phyloP scores from a whole-genome alignment of 1,140 invertebrate species.

The Camponotus vicinus region DNA sequence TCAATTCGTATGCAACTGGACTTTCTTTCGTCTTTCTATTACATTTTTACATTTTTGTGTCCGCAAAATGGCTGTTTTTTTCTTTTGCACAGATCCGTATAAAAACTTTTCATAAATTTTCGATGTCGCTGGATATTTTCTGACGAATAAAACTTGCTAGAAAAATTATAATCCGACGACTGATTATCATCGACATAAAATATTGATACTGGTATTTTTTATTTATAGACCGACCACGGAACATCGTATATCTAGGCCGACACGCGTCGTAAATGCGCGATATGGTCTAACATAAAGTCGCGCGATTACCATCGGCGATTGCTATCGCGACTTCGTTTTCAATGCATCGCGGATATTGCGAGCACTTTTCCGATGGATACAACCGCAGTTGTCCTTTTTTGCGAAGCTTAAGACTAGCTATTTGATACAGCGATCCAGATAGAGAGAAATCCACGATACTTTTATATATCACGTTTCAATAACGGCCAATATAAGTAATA shows the following conservation, averaged over 20 bases:
- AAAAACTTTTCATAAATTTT: not conserved
- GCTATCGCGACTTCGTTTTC: constrained; percentile 36
- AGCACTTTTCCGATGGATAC: not conserved
- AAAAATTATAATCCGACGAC: not conserved
- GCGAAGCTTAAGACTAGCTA: not conserved
- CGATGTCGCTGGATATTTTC: not conserved
- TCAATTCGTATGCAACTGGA: not conserved
- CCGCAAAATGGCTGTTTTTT: not conserved
- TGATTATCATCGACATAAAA: constrained; percentile 16
- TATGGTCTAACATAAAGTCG: constrained; percentile 39
- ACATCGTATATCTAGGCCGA: constrained; percentile 46
- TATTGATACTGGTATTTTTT: constrained; percentile 29
- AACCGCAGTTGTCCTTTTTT: not conserved
- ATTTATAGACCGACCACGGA: constrained; percentile 43
- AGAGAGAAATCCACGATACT: not conserved
- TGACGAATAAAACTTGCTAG: constrained; percentile 10
- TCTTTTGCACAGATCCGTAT: not conserved
- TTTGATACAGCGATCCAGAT: not conserved
- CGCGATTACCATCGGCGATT: constrained; percentile 39
- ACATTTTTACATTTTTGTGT: not conserved
- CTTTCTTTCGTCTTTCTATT: not conserved
- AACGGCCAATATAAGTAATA: not conserved
- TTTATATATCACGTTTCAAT: not conserved
- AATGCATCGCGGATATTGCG: not conserved
- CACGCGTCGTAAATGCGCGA: constrained; percentile 14